These are phyloP conservation scores for Drosophila mayri DNA, from an alignment of 1,140 invertebrate species.

Conservation along the genomic window DNA sequence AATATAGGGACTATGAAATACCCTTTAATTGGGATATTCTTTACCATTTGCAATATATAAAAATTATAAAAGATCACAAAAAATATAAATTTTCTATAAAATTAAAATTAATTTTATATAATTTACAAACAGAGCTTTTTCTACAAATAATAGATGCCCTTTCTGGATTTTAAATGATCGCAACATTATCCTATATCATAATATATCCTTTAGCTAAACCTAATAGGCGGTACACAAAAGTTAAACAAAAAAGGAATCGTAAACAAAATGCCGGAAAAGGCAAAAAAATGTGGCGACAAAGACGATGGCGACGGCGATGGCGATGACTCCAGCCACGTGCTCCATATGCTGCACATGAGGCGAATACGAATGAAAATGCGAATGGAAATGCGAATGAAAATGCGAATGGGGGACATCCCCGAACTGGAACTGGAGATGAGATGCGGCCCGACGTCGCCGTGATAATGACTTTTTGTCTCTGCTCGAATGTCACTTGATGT, in stretches of 20 bases:
- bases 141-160: too few species aligned
- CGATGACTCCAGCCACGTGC: conserved; percentile 55
- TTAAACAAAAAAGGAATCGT: conserved; percentile 61
- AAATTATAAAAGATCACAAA: background rate
- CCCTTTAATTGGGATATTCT: background rate
- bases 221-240: conserved; percentile 1
- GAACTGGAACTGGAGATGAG: conserved; percentile 25
- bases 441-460: conserved; percentile 63
- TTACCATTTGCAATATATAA: background rate
- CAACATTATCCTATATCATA: background rate
- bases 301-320: conserved; percentile 15
- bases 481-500: conserved; percentile 80
- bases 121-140: background rate
- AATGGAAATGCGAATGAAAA: conserved; percentile 17
- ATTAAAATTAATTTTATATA: background rate
- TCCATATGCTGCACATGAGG: conserved; percentile 64
- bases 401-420: conserved; percentile 1
- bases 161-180: background rate
- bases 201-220: background rate
- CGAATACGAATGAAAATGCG: conserved; percentile 24
- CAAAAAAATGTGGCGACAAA: conserved; percentile 73
- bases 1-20: background rate
- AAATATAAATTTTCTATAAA: background rate
- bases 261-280: conserved; percentile 83
- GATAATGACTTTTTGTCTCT: conserved; percentile 83